These are phyloP conservation scores for Cheilinus undulatus DNA, from an alignment of 2,113 vertebrate genomes.

Conservation along the genomic window DNA sequence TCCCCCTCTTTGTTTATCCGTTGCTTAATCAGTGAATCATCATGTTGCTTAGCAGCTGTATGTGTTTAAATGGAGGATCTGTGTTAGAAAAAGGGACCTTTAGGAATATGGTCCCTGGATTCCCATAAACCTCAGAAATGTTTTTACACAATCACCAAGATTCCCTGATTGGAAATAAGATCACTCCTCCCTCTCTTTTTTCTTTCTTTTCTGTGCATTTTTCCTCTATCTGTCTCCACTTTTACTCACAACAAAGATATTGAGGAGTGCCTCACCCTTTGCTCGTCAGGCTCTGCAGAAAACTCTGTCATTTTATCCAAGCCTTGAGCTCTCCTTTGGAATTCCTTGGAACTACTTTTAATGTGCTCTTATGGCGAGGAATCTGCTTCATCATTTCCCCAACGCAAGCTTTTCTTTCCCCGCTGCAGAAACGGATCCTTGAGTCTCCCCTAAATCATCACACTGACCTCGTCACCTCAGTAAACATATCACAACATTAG, in stretches of 20 bases:
- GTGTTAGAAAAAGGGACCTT: slow-evolving; percentile 74
- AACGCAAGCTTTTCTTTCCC: slow-evolving; percentile 24
- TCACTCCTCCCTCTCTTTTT: slow-evolving; percentile 18
- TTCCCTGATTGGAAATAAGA: slow-evolving; percentile 69
- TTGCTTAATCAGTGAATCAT: slow-evolving; percentile 54
- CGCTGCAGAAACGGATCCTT: slow-evolving; percentile 38
- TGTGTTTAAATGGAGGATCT: slow-evolving; percentile 70
- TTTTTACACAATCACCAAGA: slow-evolving; percentile 73
- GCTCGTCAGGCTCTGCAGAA: slow-evolving; percentile 5
- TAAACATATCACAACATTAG: slow-evolving; percentile 36
- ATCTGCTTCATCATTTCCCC: slow-evolving; percentile 66
- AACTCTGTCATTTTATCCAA: slow-evolving; percentile 49
- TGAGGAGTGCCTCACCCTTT: slow-evolving; percentile 7
- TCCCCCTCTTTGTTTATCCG: slow-evolving; percentile 33
- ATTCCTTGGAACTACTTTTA: slow-evolving; percentile 38
- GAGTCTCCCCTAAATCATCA: slow-evolving; percentile 32
- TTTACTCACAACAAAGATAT: slow-evolving; percentile 50
- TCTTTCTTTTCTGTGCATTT: slow-evolving; percentile 13
- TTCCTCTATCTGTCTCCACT: slow-evolving; percentile 50
- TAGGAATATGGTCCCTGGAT: slow-evolving; percentile 69
- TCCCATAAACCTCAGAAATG: slow-evolving; percentile 79
- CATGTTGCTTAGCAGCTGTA: slow-evolving; percentile 71
- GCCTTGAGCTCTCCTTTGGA: slow-evolving; percentile 48
- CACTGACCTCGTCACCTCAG: slow-evolving; percentile 22
- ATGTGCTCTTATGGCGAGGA: slow-evolving; percentile 40